Base-by-base conservation (phyloP, 2,888 invertebrate genomes). In the Acanthosepion lycidas region DNA sequence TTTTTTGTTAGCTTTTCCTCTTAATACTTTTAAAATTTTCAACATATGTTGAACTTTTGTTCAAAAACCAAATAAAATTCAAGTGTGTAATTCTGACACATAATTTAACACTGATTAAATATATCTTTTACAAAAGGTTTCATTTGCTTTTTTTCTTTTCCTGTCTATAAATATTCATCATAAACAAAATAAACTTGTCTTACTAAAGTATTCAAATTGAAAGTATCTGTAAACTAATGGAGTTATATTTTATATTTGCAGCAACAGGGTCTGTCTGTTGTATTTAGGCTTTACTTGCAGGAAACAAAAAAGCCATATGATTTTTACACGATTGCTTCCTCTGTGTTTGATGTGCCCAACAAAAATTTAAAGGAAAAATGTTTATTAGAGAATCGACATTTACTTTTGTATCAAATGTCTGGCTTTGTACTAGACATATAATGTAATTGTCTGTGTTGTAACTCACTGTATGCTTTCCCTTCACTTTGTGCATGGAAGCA, bases 401-500 rank as follows among this genome's bases (percentile, higher is more conserved):
- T 59, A 59, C 59, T 59, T 59, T 23, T 6, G 5, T 59, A 59
- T 59, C 59, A 23, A 6, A 23, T 5, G 59, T 59, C 23, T 59
- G 59, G 20, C 23, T 23, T 3, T 59, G 59, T 59, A 59, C 59
- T 59, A 59, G 59, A 23, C 59, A 59, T 23, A 59, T 59, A 59
- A 59, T 59, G 33, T 15, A 78, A 78, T 42, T 78, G 78, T 78
- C 78, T 78, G n/a, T 78, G 78, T 78, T 78, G 78, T 78, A 78
- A 78, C 33, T 78, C 78, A n/a, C 78, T 78, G 78, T n/a, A 78
- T 78, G 78, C 0, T 78, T 78, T 15, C 15, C 78, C n/a, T 78
- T n/a, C 78, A 78, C 78, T n/a, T 78, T 78, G 33, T 78, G 78
- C 78, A 78, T 78, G 78, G n/a, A 78, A 78, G 78, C 78, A 78